Percentiles rank a stretch among this genome's conserved stretches.
These are phyloP conservation scores for Ormia ochracea DNA, from an alignment of 2,888 invertebrate genomes.

Conservation along the genomic window DNA sequence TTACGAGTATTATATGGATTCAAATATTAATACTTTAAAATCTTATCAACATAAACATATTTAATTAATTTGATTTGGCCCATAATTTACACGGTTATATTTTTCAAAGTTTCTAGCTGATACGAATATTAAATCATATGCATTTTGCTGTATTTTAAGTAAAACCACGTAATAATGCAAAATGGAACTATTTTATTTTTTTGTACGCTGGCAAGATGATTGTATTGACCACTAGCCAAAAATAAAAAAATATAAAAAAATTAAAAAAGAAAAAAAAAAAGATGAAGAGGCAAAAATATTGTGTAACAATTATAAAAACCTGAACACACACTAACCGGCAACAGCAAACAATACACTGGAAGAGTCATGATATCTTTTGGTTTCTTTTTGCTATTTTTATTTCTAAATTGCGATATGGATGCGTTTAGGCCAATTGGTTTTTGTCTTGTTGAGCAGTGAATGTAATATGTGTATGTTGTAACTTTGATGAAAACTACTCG, in stretches of 20 bases:
- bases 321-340: not conserved
- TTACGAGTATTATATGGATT: too few species aligned
- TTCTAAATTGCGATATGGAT: constrained; percentile 32
- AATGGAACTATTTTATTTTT: constrained; percentile 28
- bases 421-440: constrained; percentile 42
- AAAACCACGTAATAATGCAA: constrained; percentile 35
- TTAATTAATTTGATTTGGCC: not conserved
- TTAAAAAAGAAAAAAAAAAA: too few species aligned
- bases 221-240: constrained; percentile 21
- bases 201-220: constrained; percentile 4
- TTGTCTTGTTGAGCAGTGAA: not conserved
- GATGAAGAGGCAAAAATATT: constrained; percentile 12
- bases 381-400: not conserved
- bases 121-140: not conserved
- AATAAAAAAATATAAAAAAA: too few species aligned
- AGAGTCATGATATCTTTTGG: not conserved
- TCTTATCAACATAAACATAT: too few species aligned
- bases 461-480: constrained; percentile 3
- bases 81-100: not conserved
- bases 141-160: not conserved
- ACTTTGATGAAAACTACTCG: too few species aligned
- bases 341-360: not conserved
- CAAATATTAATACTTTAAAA: too few species aligned
- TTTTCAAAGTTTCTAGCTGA: not conserved
- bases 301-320: constrained; percentile 41